Evolutionary conservation across 2,113 vertebrate species (phyloP).

Genomic region (Herpetotheres cachinnans): DNA sequence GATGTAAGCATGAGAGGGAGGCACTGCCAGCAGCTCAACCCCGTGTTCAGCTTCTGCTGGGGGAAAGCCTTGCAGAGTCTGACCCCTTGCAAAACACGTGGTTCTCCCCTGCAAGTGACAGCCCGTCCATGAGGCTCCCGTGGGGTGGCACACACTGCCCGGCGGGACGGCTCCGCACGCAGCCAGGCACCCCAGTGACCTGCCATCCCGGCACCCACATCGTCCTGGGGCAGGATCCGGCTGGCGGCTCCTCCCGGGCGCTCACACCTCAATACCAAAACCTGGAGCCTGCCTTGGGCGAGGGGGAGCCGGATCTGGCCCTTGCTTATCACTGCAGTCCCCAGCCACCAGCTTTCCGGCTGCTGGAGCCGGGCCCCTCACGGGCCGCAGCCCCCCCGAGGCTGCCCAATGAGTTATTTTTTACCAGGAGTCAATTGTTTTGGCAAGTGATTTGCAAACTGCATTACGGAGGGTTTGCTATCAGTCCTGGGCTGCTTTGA

Average conservation of each 20-base stretch:
- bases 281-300: background rate
- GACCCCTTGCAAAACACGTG: background rate
- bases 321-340: background rate
- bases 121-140: accelerated
- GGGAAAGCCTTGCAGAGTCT: background rate
- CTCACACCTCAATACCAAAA: background rate
- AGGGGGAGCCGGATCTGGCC: background rate
- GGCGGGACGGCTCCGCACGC: accelerated
- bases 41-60: background rate
- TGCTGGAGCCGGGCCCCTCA: background rate
- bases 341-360: background rate
- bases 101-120: background rate
- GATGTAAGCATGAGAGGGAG: background rate
- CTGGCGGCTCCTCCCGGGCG: background rate
- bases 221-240: background rate
- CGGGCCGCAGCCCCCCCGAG: accelerated
- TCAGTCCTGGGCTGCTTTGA: constrained; percentile 27
- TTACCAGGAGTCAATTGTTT: background rate
- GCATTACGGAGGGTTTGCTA: background rate
- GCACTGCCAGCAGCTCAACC: background rate
- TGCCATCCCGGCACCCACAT: background rate
- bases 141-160: background rate
- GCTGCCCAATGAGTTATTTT: background rate
- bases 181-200: background rate
- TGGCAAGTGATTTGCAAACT: constrained; percentile 8